Base-by-base conservation (phyloP, 92 coral and sea anemone species). In the Zoanthus sociatus region DNA sequence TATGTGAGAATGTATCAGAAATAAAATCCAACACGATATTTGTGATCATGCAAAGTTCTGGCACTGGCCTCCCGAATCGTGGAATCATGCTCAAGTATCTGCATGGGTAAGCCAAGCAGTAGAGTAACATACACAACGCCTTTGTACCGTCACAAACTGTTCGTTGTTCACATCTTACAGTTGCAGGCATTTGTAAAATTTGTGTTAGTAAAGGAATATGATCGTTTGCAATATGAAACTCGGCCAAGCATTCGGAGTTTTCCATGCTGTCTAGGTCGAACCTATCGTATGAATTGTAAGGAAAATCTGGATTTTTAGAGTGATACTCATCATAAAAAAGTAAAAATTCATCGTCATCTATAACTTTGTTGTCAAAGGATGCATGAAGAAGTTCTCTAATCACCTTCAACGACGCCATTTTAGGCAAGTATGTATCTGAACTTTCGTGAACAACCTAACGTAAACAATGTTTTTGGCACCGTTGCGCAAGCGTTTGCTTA, bases 231-330 rank as follows among this genome's bases (percentile, higher is more conserved):
- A 33, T 74, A 14, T 61, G 58, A 74, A 74, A 74, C 83, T 78
- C 70, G 48, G 50, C 83, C 69, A 55, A 55, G 83, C 26, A 56
- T 31, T 78, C 70, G 51, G 71, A 33, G 68, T 58, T 58, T 78
- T 78, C 83, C 53, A 77, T 78, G 83, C 69, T n/a, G 69, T 78
- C 67, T 16, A 78, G 83, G 69, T 78, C 83, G 32, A 78, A 78
- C 83, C 26, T 58, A 9, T 77, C 56, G 78, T 55, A 77, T 32
- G 66, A 77, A 55, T 55, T 50, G 83, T 54, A 55, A 32, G 51
- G 63, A 58, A 77, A 77, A 77, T 55, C 70, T 55, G 70, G 51
- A 33, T 55, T 55, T 77, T 77, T 55, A 21, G 68, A 77, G 47
- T 77, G 83, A 77, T 54, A 48, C 68, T 32, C 67, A 21, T 77